These are phyloP conservation scores for Rhamphomyia laevipes DNA, from an alignment of 2,888 invertebrate genomes.

Conservation along the genomic window DNA sequence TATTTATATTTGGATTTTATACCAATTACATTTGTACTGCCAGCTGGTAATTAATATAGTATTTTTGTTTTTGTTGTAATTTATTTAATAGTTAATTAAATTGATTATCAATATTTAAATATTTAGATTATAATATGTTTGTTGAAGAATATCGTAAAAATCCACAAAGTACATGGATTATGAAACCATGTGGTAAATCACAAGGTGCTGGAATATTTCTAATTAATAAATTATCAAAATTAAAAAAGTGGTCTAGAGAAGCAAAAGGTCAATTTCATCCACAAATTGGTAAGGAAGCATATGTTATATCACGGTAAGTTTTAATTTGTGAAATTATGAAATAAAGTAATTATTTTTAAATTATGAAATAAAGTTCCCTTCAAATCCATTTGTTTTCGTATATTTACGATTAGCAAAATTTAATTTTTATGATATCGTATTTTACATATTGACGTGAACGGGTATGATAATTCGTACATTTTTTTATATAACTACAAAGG, in stretches of 20 bases:
- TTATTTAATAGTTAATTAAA: not conserved
- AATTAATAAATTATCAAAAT: conserved; percentile 87
- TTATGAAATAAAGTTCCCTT: no score
- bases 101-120: not conserved
- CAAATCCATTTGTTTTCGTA: no score
- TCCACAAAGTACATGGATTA: conserved; percentile 93
- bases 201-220: conserved; percentile 91
- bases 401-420: no score
- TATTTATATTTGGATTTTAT: conserved; percentile 83
- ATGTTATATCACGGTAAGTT: conserved; percentile 77
- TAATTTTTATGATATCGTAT: no score
- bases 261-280: conserved; percentile 77
- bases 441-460: no score
- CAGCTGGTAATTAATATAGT: conserved; percentile 44
- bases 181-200: conserved; percentile 94
- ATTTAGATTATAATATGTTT: conserved; percentile 83
- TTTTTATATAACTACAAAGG: no score
- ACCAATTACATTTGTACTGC: conserved; percentile 85
- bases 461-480: no score
- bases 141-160: conserved; percentile 92
- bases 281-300: conserved; percentile 75
- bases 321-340: no score
- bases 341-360: no score
- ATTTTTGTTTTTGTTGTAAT: not conserved
- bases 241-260: conserved; percentile 83